These are phyloP conservation scores for Poeciliopsis presidionis DNA, from an alignment of 2,797 vertebrate species.

Conservation along the genomic window DNA sequence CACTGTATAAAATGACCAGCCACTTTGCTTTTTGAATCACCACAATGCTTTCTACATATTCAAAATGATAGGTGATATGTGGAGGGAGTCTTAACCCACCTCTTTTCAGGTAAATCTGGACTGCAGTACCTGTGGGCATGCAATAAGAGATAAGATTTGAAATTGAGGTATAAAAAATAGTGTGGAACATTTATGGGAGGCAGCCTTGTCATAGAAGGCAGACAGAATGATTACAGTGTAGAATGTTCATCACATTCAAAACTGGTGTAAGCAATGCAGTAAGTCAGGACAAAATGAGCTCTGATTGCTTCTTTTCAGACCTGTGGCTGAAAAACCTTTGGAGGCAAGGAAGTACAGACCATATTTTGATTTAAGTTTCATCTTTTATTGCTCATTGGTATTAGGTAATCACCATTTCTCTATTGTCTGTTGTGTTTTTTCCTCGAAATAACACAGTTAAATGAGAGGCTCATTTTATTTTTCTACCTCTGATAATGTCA, in stretches of 20 bases:
- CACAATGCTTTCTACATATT: neutral
- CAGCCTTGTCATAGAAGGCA: constrained; percentile 25
- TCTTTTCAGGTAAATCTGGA: constrained; percentile 13
- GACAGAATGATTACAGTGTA: constrained; percentile 25
- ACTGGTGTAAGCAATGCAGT: neutral
- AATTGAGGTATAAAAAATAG: constrained; percentile 23
- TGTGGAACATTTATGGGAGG: constrained; percentile 13
- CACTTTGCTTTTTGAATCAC: neutral
- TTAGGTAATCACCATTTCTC: no score
- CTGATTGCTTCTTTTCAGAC: constrained; percentile 1
- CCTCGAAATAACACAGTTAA: constrained; percentile 11
- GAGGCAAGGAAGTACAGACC: no score
- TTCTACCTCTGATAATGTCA: neutral
- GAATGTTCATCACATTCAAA: constrained; percentile 16
- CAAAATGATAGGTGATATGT: constrained; percentile 4
- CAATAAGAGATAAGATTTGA: constrained; percentile 18
- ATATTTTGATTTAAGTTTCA: neutral
- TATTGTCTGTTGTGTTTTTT: constrained; percentile 8
- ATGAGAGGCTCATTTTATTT: constrained; percentile 4
- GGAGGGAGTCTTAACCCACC: constrained; percentile 6
- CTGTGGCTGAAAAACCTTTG: neutral
- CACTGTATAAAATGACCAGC: neutral
- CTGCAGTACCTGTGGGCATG: constrained; percentile 14
- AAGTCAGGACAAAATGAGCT: constrained; percentile 2
- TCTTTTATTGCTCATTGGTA: constrained; percentile 26